Percentiles rank a stretch among this genome's conserved stretches.
These are phyloP conservation scores for Drosophila subquinaria DNA, from an alignment of 2,888 invertebrate species.

Conservation along the genomic window DNA sequence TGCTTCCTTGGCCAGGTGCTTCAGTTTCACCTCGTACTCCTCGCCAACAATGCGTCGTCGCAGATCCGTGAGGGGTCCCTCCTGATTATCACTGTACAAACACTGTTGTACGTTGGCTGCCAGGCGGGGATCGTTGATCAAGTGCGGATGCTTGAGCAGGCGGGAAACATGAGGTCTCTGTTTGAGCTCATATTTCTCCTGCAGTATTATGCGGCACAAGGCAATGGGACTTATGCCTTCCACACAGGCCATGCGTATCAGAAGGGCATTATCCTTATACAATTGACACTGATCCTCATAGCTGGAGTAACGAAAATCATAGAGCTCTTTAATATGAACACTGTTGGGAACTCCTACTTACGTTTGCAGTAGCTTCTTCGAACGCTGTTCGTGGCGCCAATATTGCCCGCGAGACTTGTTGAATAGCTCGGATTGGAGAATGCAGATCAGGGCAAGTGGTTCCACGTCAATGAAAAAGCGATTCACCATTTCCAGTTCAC, in stretches of 20 bases:
- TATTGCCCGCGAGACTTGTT: slow-evolving; percentile 89
- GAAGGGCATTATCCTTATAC: slow-evolving; percentile 55
- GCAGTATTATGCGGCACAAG: slow-evolving; percentile 80
- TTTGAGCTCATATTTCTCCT: slow-evolving; percentile 75
- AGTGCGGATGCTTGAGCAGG: slow-evolving; percentile 81
- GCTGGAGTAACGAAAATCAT: slow-evolving; percentile 36
- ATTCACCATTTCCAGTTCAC: slow-evolving; percentile 87
- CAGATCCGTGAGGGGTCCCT: slow-evolving; percentile 92
- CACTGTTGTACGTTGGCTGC: slow-evolving; percentile 87
- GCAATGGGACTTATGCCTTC: slow-evolving; percentile 79
- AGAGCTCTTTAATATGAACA: background rate
- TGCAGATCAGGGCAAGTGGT: slow-evolving; percentile 89
- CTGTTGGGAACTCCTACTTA: slow-evolving; percentile 40
- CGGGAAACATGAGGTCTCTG: slow-evolving; percentile 76
- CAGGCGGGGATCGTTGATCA: slow-evolving; percentile 79
- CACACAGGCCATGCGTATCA: slow-evolving; percentile 76
- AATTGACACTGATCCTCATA: slow-evolving; percentile 65
- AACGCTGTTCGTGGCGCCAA: slow-evolving; percentile 87
- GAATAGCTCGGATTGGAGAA: slow-evolving; percentile 89
- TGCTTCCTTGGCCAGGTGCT: slow-evolving; percentile 85
- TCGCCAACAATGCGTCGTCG: slow-evolving; percentile 92
- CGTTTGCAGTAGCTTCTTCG: slow-evolving; percentile 86
- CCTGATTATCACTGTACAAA: slow-evolving; percentile 92
- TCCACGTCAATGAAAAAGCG: slow-evolving; percentile 87
- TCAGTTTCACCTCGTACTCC: slow-evolving; percentile 92